Conservation (phyloP, 2,888 invertebrate species). For the Phyto melanocephala region DNA sequence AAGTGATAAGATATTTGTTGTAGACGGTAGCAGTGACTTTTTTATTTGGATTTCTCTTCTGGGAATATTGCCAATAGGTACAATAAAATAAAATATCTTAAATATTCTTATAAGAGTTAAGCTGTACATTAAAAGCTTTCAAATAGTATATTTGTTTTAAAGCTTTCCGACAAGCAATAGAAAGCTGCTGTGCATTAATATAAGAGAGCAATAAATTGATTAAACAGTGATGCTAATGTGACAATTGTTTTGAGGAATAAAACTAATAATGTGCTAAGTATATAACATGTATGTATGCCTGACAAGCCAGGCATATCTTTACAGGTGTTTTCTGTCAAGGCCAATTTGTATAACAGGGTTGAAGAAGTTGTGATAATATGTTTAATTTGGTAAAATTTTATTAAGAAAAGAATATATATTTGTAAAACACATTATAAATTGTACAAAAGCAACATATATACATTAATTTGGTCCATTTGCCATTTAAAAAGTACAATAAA, state of each 20-base stretch:
- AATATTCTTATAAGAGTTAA: conserved; percentile 46
- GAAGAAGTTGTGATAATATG: no score
- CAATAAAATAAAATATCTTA: conserved; percentile 34
- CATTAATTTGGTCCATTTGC: no score
- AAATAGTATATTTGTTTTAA: conserved; percentile 33
- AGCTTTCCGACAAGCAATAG: conserved; percentile 35
- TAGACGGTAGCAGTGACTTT: conserved; percentile 27
- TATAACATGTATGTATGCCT: no score
- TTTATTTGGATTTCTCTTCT: conserved; percentile 58
- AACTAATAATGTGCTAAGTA: background rate
- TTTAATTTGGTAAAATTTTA: no score
- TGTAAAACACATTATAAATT: no score
- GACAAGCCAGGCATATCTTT: no score
- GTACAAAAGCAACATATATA: no score
- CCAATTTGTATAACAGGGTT: no score
- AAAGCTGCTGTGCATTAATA: conserved; percentile 27
- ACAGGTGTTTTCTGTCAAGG: no score
- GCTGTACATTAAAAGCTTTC: conserved; percentile 44
- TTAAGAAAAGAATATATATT: no score
- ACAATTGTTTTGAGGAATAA: background rate
- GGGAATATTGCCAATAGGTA: conserved; percentile 70
- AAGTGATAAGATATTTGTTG: conserved; percentile 43
- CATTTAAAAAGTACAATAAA: no score
- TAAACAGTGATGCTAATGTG: conserved; percentile 7
- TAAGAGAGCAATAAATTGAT: conserved; percentile 17